Evolutionary conservation across 1,140 invertebrate genomes (phyloP), one percentile per base, ranked within the genome.

Genomic region (Octopus sinensis): DNA sequence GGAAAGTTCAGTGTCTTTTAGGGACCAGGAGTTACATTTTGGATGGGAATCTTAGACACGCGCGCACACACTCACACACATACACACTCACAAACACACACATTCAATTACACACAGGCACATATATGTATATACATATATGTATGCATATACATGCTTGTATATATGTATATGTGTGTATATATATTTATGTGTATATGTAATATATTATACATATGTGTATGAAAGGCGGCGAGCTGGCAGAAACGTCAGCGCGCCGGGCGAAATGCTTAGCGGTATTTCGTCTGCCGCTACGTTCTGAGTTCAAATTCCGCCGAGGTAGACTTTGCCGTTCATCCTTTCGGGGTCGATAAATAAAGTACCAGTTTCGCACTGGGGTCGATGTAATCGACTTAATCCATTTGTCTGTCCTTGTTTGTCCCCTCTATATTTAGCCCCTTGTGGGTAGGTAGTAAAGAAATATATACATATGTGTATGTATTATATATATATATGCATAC

Each of bases 121-220:
- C 3, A 62, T 62, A 62, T 73, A 73, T 73, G 30, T 73, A 73
- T 73, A 73, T 73, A 73, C 30, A 73, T 73, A 73, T 73, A 73
- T 12, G 6, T 71, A 71, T 71, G 12, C 2, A 12, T 9, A 12
- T 12, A 73, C 7, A 23, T 7, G 68, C 30, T 5, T 73, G 5
- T 73, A 6, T 62, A 4, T 62, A 62, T 62, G 17, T 62, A 62
- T 62, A 62, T 62, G 13, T 73, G 5, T 13, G 5, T 73, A 0
- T 73, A 13, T 73, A 7, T 13, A 7, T 73, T 0, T 73, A 13
- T 73, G 5, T 73, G 13, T 73, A 6, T 17, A 13, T 17, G 9
- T 5, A 73, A 71, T 10, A 12, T 10, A 12, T 5, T 6, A 73
- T 5, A 7, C 5, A 23, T 1, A 17, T 13, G 5, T 5, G 12